These are phyloP conservation scores for Aspiorhynchus laticeps DNA, from an alignment of 2,113 vertebrate genomes.

Conservation along the genomic window DNA sequence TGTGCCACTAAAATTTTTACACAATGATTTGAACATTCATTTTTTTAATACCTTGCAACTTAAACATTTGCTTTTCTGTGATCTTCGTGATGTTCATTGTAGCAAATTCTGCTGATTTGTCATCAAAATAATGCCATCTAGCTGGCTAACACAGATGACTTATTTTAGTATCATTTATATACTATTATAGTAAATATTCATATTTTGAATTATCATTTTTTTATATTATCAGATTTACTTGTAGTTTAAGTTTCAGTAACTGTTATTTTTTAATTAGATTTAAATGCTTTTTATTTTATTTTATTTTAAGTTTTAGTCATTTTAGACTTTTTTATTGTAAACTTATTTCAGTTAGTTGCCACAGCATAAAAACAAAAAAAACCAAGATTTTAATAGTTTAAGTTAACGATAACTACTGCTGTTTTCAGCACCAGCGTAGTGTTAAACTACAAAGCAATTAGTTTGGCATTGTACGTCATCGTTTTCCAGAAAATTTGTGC, in stretches of 20 bases:
- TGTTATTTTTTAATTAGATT: background rate
- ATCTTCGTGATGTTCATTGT: background rate
- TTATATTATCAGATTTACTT: background rate
- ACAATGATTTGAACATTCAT: background rate
- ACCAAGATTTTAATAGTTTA: background rate
- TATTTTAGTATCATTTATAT: background rate
- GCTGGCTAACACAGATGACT: background rate
- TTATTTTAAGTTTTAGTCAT: background rate
- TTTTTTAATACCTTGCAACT: background rate
- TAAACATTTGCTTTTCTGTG: background rate
- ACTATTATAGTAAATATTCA: background rate
- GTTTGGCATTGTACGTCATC: background rate
- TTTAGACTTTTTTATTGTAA: background rate
- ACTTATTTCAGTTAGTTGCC: background rate
- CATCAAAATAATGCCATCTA: background rate
- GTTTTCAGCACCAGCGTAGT: no score
- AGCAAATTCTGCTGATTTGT: background rate
- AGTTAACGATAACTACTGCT: background rate
- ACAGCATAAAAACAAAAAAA: no score
- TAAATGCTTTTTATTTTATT: background rate
- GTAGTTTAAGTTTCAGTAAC: background rate
- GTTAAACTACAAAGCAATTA: no score
- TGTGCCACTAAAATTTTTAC: background rate
- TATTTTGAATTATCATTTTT: background rate
- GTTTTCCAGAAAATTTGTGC: background rate